Evolutionary conservation across 2,797 vertebrate species (phyloP).

Genomic region (Sebastes steindachneri): DNA sequence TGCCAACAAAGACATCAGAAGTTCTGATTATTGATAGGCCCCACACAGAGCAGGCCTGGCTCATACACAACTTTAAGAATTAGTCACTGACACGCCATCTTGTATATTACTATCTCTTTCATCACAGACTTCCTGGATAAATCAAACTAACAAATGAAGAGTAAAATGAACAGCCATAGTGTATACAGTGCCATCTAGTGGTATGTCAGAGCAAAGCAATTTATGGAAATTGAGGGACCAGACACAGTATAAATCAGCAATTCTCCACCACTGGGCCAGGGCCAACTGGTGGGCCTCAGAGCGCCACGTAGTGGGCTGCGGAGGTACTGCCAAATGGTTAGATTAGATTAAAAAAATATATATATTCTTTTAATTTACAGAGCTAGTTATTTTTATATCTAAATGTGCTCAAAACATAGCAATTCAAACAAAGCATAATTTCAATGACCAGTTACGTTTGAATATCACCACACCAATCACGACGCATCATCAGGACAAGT

Average conservation of each 20-base stretch:
- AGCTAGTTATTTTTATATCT: too few relatives aligned
- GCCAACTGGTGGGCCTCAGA: too few relatives aligned
- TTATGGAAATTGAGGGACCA: not conserved
- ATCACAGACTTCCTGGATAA: not conserved
- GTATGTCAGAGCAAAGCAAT: not conserved
- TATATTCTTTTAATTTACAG: too few relatives aligned
- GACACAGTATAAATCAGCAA: not conserved
- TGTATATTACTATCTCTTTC: not conserved
- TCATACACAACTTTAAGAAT: not conserved
- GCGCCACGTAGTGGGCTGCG: too few relatives aligned
- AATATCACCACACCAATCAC: too few relatives aligned
- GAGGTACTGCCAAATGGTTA: too few relatives aligned
- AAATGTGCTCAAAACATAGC: too few relatives aligned
- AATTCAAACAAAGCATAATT: too few relatives aligned
- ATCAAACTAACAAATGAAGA: not conserved
- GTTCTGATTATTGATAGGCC: not conserved
- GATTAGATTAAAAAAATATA: too few relatives aligned
- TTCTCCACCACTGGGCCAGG: too few relatives aligned
- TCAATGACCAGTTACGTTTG: too few relatives aligned
- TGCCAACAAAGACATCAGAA: not conserved
- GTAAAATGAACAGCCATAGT: not conserved
- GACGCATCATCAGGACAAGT: too few relatives aligned
- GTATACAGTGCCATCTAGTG: slow-evolving; percentile 31
- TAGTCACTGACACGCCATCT: not conserved
- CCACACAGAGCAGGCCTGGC: not conserved